Conservation (phyloP, 1,140 invertebrate genomes). For the Ctenoplectra terminalis region DNA sequence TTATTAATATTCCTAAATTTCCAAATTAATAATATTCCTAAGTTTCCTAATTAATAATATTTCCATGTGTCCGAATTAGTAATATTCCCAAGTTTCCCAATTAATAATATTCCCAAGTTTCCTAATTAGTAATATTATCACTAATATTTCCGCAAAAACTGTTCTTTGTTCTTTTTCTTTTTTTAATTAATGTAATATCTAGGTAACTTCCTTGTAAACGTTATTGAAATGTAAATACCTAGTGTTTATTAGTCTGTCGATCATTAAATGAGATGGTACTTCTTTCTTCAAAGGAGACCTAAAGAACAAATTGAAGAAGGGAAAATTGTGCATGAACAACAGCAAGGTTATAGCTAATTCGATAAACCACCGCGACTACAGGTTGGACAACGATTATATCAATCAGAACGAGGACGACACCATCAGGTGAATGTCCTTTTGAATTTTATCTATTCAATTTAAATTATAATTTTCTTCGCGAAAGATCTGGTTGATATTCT, state of each 20-base stretch:
- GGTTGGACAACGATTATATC: constrained; percentile 88
- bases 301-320: constrained; percentile 89
- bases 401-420: constrained; percentile 86
- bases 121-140: too few species aligned
- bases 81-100: too few species aligned
- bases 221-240: too few species aligned
- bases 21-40: too few species aligned
- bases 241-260: neutral
- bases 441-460: neutral
- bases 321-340: constrained; percentile 88
- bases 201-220: too few species aligned
- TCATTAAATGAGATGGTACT: constrained; percentile 47
- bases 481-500: neutral
- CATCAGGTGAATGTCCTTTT: constrained; percentile 76
- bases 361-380: constrained; percentile 89
- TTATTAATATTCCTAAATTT: too few species aligned
- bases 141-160: too few species aligned
- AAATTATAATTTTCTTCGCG: neutral
- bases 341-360: constrained; percentile 88
- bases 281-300: constrained; percentile 85
- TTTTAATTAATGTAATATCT: too few species aligned
- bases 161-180: too few species aligned
- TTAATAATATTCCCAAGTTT: too few species aligned
- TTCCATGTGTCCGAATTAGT: too few species aligned
- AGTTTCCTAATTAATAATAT: too few species aligned